phyloP scores from a whole-genome alignment of 2,113 vertebrate species.

The Gobius niger region DNA sequence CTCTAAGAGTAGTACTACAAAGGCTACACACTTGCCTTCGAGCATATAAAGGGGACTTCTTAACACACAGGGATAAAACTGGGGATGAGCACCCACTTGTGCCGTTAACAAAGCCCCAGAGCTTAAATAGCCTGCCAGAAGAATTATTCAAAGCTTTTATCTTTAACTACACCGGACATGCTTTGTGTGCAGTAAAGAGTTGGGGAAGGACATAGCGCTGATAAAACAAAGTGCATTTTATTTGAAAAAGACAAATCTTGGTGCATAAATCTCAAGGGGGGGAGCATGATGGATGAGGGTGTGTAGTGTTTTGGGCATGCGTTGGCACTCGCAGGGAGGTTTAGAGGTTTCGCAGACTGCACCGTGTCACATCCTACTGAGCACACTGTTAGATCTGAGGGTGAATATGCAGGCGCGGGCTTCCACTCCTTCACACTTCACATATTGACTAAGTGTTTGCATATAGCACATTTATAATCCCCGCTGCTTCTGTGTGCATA shows the following conservation, averaged over 20 bases:
- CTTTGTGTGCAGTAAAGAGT: constrained; percentile 1
- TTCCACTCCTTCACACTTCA: constrained; percentile 11
- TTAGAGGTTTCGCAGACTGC: constrained; percentile 9
- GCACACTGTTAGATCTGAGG: constrained; percentile 11
- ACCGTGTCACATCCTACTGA: constrained; percentile 20
- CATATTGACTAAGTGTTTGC: constrained; percentile 14
- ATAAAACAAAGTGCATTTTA: constrained; percentile 5
- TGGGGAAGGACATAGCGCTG: background rate
- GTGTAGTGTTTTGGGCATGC: constrained; percentile 5
- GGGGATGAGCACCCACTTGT: background rate
- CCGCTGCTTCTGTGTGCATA: constrained; percentile 4
- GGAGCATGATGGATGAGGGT: constrained; percentile 4
- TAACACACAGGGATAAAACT: background rate
- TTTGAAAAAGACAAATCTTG: constrained; percentile 6
- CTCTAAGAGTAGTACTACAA: background rate
- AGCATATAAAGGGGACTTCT: background rate
- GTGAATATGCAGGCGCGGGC: constrained; percentile 22
- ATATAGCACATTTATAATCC: constrained; percentile 12
- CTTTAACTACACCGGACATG: background rate
- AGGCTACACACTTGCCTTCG: background rate
- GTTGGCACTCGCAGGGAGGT: background rate
- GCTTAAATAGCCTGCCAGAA: constrained; percentile 13
- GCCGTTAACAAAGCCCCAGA: background rate
- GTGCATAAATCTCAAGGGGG: background rate
- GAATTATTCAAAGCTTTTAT: constrained; percentile 20